Percentiles rank a stretch among this genome's conserved stretches.
These are phyloP conservation scores for Blastobasis lacticolella DNA, from an alignment of 2,888 invertebrate genomes.

Conservation along the genomic window DNA sequence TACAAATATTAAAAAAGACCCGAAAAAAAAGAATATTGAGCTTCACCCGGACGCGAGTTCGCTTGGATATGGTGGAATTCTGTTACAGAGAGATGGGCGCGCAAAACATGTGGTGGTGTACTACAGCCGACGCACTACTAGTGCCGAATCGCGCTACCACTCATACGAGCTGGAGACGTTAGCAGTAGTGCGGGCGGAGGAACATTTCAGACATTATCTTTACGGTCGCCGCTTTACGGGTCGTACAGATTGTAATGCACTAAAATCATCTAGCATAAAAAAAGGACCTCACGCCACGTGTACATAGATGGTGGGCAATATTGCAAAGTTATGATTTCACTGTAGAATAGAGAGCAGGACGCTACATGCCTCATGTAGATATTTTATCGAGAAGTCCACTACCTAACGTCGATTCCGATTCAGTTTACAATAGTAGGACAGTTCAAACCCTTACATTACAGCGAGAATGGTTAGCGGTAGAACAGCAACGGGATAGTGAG, in stretches of 20 bases:
- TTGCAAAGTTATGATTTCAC: slow-evolving; percentile 17
- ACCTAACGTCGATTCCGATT: background rate
- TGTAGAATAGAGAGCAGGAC: no score
- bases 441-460: slow-evolving; percentile 17
- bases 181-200: slow-evolving; percentile 10
- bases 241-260: slow-evolving; percentile 12
- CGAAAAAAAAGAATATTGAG: slow-evolving; percentile 17
- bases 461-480: slow-evolving; percentile 19
- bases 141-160: slow-evolving; percentile 12
- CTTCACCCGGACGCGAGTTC: slow-evolving; percentile 21
- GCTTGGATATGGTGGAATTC: slow-evolving; percentile 17
- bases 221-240: slow-evolving; percentile 10
- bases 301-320: slow-evolving; percentile 14
- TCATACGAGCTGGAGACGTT: slow-evolving; percentile 16
- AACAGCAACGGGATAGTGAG: slow-evolving; percentile 22
- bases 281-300: slow-evolving; percentile 10
- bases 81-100: slow-evolving; percentile 8
- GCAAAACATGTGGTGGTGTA: slow-evolving; percentile 9
- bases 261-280: slow-evolving; percentile 11
- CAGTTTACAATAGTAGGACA: background rate
- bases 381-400: slow-evolving; percentile 19
- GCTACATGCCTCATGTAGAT: slow-evolving; percentile 16
- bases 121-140: slow-evolving; percentile 8
- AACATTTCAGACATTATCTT: slow-evolving; percentile 10
- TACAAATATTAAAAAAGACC: slow-evolving; percentile 9